phyloP scores from a whole-genome alignment of 2,113 vertebrate species.

The Antigone vipio region DNA sequence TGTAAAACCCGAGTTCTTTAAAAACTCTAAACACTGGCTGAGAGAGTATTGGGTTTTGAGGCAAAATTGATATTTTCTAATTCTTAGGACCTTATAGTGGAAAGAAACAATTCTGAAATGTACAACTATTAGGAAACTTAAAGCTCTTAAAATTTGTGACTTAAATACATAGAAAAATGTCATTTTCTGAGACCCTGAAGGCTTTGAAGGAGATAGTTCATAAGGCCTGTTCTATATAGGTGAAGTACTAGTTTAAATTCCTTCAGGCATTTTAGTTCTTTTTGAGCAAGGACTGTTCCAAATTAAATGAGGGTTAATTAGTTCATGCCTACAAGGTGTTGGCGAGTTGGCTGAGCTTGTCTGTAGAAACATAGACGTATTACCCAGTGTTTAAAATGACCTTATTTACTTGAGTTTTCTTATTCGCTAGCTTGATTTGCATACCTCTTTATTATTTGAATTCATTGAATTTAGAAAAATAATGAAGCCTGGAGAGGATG shows the following conservation, averaged over 20 bases:
- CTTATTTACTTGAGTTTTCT: not conserved
- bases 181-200: not conserved
- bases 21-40: not conserved
- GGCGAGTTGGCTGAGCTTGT: slow-evolving; percentile 46
- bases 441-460: not conserved
- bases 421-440: not conserved
- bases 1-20: not conserved
- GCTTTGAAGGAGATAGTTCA: not conserved
- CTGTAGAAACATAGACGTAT: not conserved
- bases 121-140: not conserved
- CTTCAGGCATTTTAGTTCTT: slow-evolving; percentile 23
- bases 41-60: not conserved
- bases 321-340: slow-evolving; percentile 37
- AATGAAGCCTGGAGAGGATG: not conserved
- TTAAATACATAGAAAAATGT: not conserved
- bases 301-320: slow-evolving; percentile 49
- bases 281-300: slow-evolving; percentile 26
- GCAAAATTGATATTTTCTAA: not conserved
- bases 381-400: slow-evolving; percentile 10
- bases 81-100: not conserved
- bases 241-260: slow-evolving; percentile 15
- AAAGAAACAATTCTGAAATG: not conserved
- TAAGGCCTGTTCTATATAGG: not conserved
- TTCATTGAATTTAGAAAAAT: not conserved
- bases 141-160: not conserved